A percentile compares a stretch with the other conserved stretches of the same genome.
These are phyloP conservation scores for Tridacna crocea DNA, from an alignment of 2,888 invertebrate genomes.

Conservation along the genomic window DNA sequence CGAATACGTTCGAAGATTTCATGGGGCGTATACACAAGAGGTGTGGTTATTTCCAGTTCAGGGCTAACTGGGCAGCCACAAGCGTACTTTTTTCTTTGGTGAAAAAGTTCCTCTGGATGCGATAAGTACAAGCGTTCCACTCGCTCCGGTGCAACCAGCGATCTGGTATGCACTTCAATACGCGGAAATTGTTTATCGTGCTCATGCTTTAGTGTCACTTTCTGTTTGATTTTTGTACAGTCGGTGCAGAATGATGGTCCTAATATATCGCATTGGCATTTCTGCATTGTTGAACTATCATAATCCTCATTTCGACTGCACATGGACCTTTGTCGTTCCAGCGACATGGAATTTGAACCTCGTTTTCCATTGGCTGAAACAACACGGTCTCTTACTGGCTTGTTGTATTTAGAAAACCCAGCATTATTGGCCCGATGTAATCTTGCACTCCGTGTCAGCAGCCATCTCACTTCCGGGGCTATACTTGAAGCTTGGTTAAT, in stretches of 20 bases:
- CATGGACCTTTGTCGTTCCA: slow-evolving; percentile 53
- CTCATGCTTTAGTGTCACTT: slow-evolving; percentile 45
- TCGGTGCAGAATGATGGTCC: slow-evolving; percentile 69
- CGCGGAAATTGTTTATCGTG: slow-evolving; percentile 64
- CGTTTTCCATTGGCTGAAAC: slow-evolving; percentile 60
- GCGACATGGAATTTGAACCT: slow-evolving; percentile 24
- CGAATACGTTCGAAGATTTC: slow-evolving; percentile 63
- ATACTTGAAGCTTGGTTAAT: slow-evolving; percentile 10
- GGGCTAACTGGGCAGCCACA: slow-evolving; percentile 61
- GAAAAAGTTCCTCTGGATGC: slow-evolving; percentile 56
- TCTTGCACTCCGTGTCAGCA: slow-evolving; percentile 60
- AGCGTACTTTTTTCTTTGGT: slow-evolving; percentile 47
- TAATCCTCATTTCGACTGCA: slow-evolving; percentile 50
- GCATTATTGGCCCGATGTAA: slow-evolving; percentile 67
- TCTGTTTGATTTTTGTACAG: slow-evolving; percentile 62
- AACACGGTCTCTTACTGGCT: slow-evolving; percentile 61
- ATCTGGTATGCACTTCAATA: slow-evolving; percentile 65
- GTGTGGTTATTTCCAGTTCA: slow-evolving; percentile 54
- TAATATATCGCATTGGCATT: slow-evolving; percentile 67
- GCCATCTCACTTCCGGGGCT: slow-evolving; percentile 56
- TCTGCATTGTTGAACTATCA: slow-evolving; percentile 26
- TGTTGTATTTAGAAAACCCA: slow-evolving; percentile 60
- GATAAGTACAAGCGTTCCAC: slow-evolving; percentile 61
- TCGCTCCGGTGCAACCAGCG: slow-evolving; percentile 67
- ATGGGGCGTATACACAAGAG: slow-evolving; percentile 64